Percentiles rank a stretch among this genome's conserved stretches.
These are phyloP conservation scores for Epinotia demarniana DNA, from an alignment of 2,888 invertebrate genomes.

Conservation along the genomic window DNA sequence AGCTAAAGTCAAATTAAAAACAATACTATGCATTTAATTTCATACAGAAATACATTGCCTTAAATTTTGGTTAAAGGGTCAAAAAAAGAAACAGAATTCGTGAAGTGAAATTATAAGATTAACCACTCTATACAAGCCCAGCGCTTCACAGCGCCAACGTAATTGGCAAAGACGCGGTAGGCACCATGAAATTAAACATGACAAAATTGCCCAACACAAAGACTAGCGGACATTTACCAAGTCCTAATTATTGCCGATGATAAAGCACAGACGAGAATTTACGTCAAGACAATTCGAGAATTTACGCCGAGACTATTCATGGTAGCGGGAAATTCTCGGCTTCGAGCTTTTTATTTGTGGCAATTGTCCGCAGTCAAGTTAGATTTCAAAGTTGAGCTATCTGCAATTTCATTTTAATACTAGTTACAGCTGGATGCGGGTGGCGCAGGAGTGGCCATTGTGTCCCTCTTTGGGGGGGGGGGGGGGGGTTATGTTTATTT, in stretches of 20 bases:
- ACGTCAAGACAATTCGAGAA: conserved; percentile 39
- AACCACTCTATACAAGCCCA: conserved; percentile 37
- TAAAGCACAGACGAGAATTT: conserved; percentile 62
- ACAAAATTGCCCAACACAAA: conserved; percentile 74
- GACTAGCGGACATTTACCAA: conserved; percentile 63
- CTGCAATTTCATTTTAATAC: background rate
- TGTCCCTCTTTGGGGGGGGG: too few relatives aligned
- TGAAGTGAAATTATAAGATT: background rate
- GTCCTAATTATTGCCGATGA: conserved; percentile 74
- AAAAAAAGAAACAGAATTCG: too few relatives aligned
- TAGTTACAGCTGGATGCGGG: too few relatives aligned
- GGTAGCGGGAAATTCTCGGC: conserved; percentile 9
- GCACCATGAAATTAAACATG: conserved; percentile 72
- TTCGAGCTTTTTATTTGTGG: background rate
- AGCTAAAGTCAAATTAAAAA: too few relatives aligned
- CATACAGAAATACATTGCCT: too few relatives aligned
- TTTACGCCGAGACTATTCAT: conserved; percentile 36
- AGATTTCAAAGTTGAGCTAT: background rate
- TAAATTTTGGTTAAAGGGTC: too few relatives aligned
- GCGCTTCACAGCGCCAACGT: conserved; percentile 52
- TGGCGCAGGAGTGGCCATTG: too few relatives aligned
- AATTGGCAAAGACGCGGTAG: conserved; percentile 66
- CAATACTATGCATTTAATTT: too few relatives aligned
- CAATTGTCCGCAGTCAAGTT: background rate
- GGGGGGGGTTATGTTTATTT: too few relatives aligned